phyloP scores from a whole-genome alignment of 1,140 invertebrate genomes.

The Paraescarpia echinospica region DNA sequence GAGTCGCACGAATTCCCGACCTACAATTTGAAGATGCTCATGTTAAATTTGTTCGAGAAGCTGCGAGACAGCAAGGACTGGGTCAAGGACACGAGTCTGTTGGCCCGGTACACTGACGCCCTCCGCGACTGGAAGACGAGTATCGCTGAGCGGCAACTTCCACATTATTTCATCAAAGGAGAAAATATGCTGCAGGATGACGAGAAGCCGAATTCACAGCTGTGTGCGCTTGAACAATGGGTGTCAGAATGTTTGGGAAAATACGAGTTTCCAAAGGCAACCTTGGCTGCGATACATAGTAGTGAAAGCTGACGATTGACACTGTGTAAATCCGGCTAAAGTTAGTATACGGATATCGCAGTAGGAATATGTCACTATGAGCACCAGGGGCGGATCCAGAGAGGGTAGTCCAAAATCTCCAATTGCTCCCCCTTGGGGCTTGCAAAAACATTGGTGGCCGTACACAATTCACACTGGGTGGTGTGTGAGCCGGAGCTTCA shows the following conservation, averaged over 20 bases:
- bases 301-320: not conserved
- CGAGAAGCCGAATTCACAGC: not conserved
- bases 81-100: not conserved
- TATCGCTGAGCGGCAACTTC: not conserved
- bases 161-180: constrained; percentile 8
- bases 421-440: no score
- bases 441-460: no score
- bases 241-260: not conserved
- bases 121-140: not conserved
- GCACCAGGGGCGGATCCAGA: no score
- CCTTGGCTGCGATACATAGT: not conserved
- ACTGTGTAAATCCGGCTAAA: not conserved
- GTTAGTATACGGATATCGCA: no score
- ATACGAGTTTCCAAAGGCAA: not conserved
- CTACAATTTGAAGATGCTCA: not conserved
- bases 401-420: no score
- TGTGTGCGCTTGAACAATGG: not conserved
- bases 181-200: constrained; percentile 8
- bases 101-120: not conserved
- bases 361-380: no score
- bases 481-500: no score
- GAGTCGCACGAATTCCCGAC: not conserved
- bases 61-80: not conserved
- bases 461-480: no score
- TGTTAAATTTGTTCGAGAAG: not conserved